These are phyloP conservation scores for Paramormyrops hopkinsi DNA, from an alignment of 2,797 vertebrate genomes.

Conservation along the genomic window DNA sequence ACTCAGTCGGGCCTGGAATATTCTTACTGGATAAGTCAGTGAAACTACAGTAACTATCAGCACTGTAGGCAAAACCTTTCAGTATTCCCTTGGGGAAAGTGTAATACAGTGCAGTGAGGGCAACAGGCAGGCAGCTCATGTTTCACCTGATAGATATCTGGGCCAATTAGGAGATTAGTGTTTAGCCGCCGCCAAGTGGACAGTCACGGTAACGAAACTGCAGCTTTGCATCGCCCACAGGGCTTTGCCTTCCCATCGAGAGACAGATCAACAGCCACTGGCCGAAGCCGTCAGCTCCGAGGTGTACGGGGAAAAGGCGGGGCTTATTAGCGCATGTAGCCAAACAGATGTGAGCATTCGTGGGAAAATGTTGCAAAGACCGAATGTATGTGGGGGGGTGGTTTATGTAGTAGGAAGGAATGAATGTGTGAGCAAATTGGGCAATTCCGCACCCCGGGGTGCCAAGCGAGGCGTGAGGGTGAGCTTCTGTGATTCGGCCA, in stretches of 20 bases:
- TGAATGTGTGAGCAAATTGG: not conserved
- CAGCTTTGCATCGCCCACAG: not conserved
- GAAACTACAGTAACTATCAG: not conserved
- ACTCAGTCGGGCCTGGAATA: not conserved
- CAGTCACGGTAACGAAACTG: not conserved
- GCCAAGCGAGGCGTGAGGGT: not conserved
- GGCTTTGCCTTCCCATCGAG: not conserved
- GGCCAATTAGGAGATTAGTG: slow-evolving; percentile 12
- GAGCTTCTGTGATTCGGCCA: not conserved
- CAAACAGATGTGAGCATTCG: not conserved
- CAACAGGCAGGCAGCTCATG: not conserved
- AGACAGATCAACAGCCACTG: not conserved
- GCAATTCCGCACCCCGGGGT: not conserved
- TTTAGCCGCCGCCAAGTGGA: not conserved
- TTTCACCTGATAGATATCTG: not conserved
- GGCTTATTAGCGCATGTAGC: not conserved
- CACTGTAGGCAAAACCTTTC: not conserved
- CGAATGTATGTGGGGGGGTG: not conserved
- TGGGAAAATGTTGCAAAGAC: not conserved
- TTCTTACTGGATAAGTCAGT: slow-evolving; percentile 3
- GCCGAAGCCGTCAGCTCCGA: not conserved
- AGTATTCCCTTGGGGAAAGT: not conserved
- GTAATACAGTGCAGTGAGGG: not conserved
- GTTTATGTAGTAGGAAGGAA: not conserved
- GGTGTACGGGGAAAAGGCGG: not conserved